These are phyloP conservation scores for Setipinna tenuifilis DNA, from an alignment of 2,797 vertebrate species.

Conservation along the genomic window DNA sequence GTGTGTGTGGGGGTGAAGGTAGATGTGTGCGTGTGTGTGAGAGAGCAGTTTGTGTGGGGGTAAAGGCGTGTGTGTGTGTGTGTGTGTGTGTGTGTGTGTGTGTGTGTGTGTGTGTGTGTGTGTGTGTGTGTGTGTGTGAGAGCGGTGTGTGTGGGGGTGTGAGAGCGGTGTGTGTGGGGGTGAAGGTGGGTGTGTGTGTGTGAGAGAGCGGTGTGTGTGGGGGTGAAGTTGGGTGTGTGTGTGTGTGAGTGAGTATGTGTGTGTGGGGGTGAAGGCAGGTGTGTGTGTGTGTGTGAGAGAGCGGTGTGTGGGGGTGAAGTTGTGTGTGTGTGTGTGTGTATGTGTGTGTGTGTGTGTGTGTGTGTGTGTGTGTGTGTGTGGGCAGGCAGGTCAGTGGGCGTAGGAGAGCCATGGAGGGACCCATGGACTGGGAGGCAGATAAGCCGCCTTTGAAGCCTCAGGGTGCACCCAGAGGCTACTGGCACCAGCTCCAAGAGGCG, in stretches of 20 bases:
- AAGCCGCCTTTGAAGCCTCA: slow-evolving; percentile 41
- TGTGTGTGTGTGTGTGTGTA: background rate
- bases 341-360: too few relatives aligned
- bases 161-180: background rate
- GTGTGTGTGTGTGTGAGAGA: background rate
- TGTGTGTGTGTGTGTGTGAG: background rate
- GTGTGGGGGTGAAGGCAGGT: background rate
- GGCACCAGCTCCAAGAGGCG: slow-evolving; percentile 1
- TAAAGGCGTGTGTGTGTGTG: background rate
- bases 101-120: background rate
- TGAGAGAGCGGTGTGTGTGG: background rate
- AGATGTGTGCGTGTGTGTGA: background rate
- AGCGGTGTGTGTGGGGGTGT: background rate
- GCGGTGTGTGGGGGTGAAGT: background rate
- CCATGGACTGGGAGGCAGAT: slow-evolving; percentile 32
- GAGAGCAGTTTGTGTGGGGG: background rate
- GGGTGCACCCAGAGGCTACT: slow-evolving; percentile 20
- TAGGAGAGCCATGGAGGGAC: background rate
- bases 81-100: background rate
- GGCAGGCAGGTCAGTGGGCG: slow-evolving; percentile 23
- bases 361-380: background rate
- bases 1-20: background rate
- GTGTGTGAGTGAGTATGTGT: background rate
- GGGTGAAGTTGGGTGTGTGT: background rate
- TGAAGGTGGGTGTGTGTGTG: background rate